Evolutionary conservation across 1,140 invertebrate genomes (phyloP).

Genomic region (Aphidius ervi): DNA sequence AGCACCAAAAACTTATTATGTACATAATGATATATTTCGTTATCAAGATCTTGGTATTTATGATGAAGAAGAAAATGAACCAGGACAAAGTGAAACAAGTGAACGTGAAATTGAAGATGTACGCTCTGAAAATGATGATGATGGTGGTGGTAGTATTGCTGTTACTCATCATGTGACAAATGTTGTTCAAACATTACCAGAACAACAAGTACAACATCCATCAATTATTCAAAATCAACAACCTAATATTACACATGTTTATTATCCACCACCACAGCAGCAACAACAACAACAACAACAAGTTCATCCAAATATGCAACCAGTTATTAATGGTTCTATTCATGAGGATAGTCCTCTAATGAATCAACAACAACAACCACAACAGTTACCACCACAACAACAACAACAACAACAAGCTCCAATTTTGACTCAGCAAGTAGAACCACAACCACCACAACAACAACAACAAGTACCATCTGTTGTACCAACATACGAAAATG

Average conservation of each 20-base stretch:
- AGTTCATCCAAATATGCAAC: conserved; percentile 44
- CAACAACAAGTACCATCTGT: conserved; percentile 29
- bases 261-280: conserved; percentile 41
- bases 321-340: conserved; percentile 47
- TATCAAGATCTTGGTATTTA: conserved; percentile 67
- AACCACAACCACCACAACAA: conserved; percentile 33
- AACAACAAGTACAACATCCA: conserved; percentile 37
- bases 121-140: conserved; percentile 68
- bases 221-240: conserved; percentile 37
- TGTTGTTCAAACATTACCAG: conserved; percentile 30
- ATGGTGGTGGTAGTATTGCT: conserved; percentile 37
- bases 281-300: conserved; percentile 29
- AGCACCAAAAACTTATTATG: conserved; percentile 94
- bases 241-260: conserved; percentile 37
- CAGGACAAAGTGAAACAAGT: conserved; percentile 33
- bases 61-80: conserved; percentile 65
- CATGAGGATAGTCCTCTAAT: conserved; percentile 46
- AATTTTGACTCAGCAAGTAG: conserved; percentile 30
- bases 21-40: conserved; percentile 97
- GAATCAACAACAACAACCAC: conserved; percentile 38
- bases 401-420: conserved; percentile 19
- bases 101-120: conserved; percentile 56
- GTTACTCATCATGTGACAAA: conserved; percentile 31
- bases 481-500: neutral
- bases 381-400: conserved; percentile 34